Percentiles rank a stretch among this genome's conserved stretches.
phyloP scores from a whole-genome alignment of 2,113 vertebrate genomes.

The Chloebia gouldiae region DNA sequence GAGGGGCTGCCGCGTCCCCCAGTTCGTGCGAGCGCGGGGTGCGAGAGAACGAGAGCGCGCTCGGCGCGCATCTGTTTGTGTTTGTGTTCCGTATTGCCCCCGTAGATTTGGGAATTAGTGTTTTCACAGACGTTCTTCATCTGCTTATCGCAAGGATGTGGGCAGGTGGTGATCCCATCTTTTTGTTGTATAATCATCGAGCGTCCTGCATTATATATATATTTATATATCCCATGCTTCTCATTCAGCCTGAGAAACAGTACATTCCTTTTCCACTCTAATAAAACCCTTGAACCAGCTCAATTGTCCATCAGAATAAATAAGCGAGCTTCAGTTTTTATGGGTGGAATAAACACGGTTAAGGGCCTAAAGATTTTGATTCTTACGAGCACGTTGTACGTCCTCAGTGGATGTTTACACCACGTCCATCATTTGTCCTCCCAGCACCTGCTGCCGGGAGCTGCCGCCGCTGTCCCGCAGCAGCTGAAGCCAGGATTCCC shows the following conservation, averaged over 20 bases:
- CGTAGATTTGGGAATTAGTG: slow-evolving; percentile 7
- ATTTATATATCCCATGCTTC: background rate
- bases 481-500: background rate
- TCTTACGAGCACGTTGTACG: accelerated
- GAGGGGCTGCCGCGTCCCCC: background rate
- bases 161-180: slow-evolving; percentile 64
- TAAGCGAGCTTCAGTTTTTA: background rate
- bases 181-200: slow-evolving; percentile 37
- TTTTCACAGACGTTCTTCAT: slow-evolving; percentile 52
- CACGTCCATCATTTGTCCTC: background rate
- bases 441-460: background rate
- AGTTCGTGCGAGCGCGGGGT: accelerated
- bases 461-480: background rate
- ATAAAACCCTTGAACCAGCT: background rate
- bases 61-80: background rate
- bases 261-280: background rate
- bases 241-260: background rate
- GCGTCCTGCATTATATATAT: background rate
- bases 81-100: background rate
- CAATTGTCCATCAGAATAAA: background rate
- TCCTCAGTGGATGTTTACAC: background rate
- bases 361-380: background rate
- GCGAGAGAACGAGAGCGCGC: background rate
- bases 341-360: background rate
- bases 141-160: slow-evolving; percentile 19